A percentile compares a stretch with the other conserved stretches of the same genome.
These are phyloP conservation scores for Anneissia japonica DNA, from an alignment of 35 echinoderm and acorn worm genomes.

Conservation along the genomic window DNA sequence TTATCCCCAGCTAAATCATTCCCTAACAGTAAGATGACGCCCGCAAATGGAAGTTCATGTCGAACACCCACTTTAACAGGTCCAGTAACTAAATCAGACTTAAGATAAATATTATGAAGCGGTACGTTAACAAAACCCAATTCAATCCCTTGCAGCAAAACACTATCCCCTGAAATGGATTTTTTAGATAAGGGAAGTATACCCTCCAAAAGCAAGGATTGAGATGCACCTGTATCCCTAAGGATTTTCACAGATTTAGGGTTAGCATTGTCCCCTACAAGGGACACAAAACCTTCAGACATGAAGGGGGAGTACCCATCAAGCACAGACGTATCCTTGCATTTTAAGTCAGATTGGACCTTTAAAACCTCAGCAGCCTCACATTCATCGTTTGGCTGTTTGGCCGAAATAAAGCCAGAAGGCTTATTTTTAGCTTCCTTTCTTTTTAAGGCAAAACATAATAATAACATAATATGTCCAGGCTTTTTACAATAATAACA, in stretches of 20 bases:
- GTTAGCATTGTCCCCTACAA: background rate
- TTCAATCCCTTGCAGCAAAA: slow-evolving; percentile 11
- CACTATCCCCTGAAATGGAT: background rate
- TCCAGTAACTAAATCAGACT: slow-evolving; percentile 31
- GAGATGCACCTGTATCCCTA: slow-evolving; percentile 17
- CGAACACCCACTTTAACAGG: slow-evolving; percentile 11
- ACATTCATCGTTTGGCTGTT: too few relatives aligned
- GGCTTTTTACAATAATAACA: too few relatives aligned
- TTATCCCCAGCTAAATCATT: background rate
- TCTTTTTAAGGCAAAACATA: too few relatives aligned
- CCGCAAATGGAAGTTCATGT: slow-evolving; percentile 18
- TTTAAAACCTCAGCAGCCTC: too few relatives aligned
- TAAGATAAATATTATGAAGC: background rate
- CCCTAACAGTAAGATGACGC: background rate
- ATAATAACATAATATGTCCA: too few relatives aligned
- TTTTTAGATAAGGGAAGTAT: slow-evolving; percentile 14
- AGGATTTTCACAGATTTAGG: slow-evolving; percentile 17
- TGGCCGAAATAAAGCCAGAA: too few relatives aligned
- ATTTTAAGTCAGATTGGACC: too few relatives aligned
- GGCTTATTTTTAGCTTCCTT: too few relatives aligned
- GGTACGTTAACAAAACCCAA: background rate
- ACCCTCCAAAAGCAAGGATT: slow-evolving; percentile 6
- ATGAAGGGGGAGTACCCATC: slow-evolving; percentile 16
- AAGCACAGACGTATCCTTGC: too few relatives aligned
- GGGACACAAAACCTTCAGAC: background rate